Percentiles rank a stretch among this genome's conserved stretches.
Evolutionary conservation across 2,888 invertebrate species (phyloP).

Genomic region (Merodon equestris): DNA sequence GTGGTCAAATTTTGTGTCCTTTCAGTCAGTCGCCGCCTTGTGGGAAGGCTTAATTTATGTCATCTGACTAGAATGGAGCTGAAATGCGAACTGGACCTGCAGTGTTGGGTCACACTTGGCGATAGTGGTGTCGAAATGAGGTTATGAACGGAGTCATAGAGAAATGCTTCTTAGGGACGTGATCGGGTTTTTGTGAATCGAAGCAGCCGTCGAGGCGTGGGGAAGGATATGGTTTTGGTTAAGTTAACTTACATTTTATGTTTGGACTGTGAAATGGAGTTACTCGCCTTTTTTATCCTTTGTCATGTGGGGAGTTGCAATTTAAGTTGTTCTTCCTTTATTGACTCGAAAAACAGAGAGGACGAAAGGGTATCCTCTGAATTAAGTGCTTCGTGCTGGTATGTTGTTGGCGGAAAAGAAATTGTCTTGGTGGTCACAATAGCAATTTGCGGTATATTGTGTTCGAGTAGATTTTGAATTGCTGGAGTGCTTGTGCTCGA

Average conservation of each 20-base stretch:
- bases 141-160: conserved; percentile 9
- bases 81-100: too few relatives aligned
- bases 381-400: conserved; percentile 51
- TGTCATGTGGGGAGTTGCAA: conserved; percentile 28
- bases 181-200: conserved; percentile 55
- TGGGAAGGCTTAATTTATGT: conserved; percentile 59
- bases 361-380: conserved; percentile 45
- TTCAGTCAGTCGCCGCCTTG: conserved; percentile 16
- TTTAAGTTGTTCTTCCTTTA: conserved; percentile 44
- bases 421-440: conserved; percentile 46
- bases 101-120: conserved; percentile 40
- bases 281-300: neutral
- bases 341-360: conserved; percentile 47
- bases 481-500: too few relatives aligned
- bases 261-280: conserved; percentile 38
- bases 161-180: conserved; percentile 56
- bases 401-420: conserved; percentile 42
- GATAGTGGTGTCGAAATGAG: conserved; percentile 7
- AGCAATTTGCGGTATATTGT: conserved; percentile 21
- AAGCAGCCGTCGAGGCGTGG: conserved; percentile 35
- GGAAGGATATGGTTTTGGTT: conserved; percentile 35
- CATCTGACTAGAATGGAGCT: conserved; percentile 33
- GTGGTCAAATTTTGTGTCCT: conserved; percentile 50
- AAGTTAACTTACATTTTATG: conserved; percentile 41
- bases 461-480: neutral